Conservation (phyloP, 1,140 invertebrate species). For the Leptoteleia sp. region DNA sequence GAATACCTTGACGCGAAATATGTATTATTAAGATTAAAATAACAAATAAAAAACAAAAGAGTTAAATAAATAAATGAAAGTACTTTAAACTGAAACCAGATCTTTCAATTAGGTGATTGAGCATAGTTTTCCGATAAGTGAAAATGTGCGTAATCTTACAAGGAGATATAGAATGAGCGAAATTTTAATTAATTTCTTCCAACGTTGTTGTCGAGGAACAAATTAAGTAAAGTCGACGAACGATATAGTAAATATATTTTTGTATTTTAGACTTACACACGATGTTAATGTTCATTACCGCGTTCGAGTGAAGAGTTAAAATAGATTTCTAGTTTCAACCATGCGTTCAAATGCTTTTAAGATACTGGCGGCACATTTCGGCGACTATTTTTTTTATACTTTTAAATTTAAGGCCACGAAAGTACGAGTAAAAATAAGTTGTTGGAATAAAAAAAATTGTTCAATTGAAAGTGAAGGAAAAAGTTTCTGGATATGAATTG, state of each 20-base stretch:
- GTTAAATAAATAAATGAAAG: not conserved
- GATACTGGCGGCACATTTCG: not conserved
- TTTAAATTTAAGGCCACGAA: no score
- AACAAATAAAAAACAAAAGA: conserved; percentile 5
- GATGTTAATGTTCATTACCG: not conserved
- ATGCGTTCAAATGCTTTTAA: not conserved
- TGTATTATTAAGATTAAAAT: not conserved
- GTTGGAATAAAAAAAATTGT: no score
- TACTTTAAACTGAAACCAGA: no score
- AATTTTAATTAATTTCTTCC: conserved; percentile 59
- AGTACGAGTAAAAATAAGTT: no score
- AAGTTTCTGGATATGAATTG: no score
- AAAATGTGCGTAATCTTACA: not conserved
- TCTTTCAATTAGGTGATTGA: conserved; percentile 33
- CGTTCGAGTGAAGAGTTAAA: not conserved
- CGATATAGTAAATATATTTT: conserved; percentile 72
- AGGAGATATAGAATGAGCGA: conserved; percentile 13
- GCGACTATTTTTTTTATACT: no score
- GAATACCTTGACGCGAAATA: conserved; percentile 23
- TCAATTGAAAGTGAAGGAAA: no score
- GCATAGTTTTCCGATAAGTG: conserved; percentile 23
- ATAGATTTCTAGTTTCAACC: not conserved
- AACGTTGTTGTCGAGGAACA: conserved; percentile 51
- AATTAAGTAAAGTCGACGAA: conserved; percentile 38
- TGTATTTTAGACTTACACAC: conserved; percentile 70